These are phyloP conservation scores for Serilophus lunatus DNA, from an alignment of 2,113 vertebrate species.

Conservation along the genomic window DNA sequence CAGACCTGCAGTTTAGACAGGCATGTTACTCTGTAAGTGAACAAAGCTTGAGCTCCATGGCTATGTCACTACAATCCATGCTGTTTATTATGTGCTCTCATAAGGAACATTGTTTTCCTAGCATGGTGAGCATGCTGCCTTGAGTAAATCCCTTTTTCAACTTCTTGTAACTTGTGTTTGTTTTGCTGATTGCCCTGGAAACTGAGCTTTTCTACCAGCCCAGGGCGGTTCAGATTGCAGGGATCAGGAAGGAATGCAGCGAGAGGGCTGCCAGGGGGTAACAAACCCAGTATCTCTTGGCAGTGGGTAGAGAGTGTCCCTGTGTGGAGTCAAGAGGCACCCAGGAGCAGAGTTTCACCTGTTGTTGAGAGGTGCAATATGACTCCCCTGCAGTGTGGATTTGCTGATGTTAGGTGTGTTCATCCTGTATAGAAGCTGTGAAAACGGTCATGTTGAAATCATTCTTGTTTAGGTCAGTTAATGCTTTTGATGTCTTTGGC, in stretches of 20 bases:
- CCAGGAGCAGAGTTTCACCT: background rate
- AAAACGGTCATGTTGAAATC: background rate
- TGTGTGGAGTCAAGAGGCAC: background rate
- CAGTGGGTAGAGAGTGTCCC: background rate
- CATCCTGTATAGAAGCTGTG: background rate
- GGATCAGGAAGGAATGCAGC: background rate
- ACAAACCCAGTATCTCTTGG: background rate
- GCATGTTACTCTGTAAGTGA: background rate
- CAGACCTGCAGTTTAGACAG: background rate
- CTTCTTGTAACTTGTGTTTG: background rate
- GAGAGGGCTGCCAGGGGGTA: background rate
- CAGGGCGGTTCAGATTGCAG: background rate
- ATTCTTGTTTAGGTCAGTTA: background rate
- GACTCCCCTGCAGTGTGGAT: background rate
- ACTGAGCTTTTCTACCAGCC: background rate
- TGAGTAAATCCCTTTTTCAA: background rate
- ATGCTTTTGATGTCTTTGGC: conserved; percentile 1
- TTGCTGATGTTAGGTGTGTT: background rate
- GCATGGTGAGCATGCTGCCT: background rate
- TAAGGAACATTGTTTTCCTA: background rate
- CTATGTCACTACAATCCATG: fast-evolving
- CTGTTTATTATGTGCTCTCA: background rate
- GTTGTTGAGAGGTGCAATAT: background rate
- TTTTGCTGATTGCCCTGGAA: conserved; percentile 18
- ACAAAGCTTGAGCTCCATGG: background rate